Evolutionary conservation across 2,797 vertebrate genomes (phyloP).

Genomic region (Muraenolepis orangiensis): DNA sequence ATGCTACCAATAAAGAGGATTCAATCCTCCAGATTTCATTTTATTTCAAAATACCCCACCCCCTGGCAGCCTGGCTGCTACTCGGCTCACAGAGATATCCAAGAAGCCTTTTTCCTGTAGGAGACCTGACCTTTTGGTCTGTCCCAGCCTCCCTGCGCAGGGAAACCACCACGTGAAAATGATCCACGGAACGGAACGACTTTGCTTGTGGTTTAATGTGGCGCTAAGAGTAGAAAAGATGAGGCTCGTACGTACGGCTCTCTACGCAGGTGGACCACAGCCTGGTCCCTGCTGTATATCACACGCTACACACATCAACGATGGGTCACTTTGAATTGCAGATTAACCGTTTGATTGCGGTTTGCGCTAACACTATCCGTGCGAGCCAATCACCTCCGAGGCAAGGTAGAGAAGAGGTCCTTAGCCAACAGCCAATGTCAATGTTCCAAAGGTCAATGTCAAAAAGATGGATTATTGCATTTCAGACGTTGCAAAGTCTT

Average conservation of each 20-base stretch:
- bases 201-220: neutral
- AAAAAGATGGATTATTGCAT: neutral
- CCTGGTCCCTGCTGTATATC: neutral
- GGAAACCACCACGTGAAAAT: conserved; percentile 13
- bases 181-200: conserved; percentile 9
- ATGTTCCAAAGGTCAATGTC: neutral
- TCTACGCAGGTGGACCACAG: neutral
- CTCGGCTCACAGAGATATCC: conserved; percentile 13
- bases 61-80: neutral
- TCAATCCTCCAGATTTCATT: too few species aligned
- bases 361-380: neutral
- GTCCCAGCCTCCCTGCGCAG: neutral
- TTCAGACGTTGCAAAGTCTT: neutral
- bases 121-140: conserved; percentile 3
- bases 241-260: too few species aligned
- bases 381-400: neutral
- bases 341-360: conserved; percentile 4
- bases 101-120: neutral
- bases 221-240: conserved; percentile 6
- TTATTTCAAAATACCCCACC: too few species aligned
- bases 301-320: conserved; percentile 8
- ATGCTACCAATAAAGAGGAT: too few species aligned
- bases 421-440: neutral
- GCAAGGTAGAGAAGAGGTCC: neutral
- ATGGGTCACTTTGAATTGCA: conserved; percentile 31